Evolutionary conservation across 2,113 vertebrate genomes (phyloP), one percentile per base, ranked within the genome.

Genomic region (Axis porcinus): DNA sequence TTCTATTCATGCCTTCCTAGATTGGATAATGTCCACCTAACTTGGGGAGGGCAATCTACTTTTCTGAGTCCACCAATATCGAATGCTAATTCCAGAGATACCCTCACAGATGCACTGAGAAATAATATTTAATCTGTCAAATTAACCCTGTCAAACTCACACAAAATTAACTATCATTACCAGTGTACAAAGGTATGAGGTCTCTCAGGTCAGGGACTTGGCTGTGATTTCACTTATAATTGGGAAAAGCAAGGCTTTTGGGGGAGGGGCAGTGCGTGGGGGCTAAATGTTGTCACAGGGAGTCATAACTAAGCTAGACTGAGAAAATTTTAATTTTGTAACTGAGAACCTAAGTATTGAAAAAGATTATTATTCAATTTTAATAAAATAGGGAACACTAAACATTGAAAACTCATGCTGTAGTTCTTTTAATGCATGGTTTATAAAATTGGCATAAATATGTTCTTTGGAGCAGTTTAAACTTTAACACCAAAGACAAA

Each of bases 371-470:
- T 47, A 81, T 27, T 95, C 10, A 74, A 30, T 79, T 54, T 81
- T 91, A 93, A 57, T 94, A 87, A 50, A 30, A 89, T 8, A 50
- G 28, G 62, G n/a, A 91, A 12, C 45, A 86, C 33, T 14, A 79
- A 52, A 64, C 30, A 55, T 91, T 88, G 91, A 94, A 95, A 91
- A 86, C 13, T 27, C 57, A 50, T 67, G 12, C 33, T 17, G n/a
- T 11, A 60, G 11, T 96, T 82, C 58, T 85, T 94, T 67, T 79
- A 92, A 28, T 30, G 19, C 82, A 52, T 52, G 58, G 27, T 74
- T 30, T 94, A 52, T 67, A 94, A 94, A 88, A 78, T 92, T 88
- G 33, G 58, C 6, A 54, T 94, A 64, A 85, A 64, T 95, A 93
- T 55, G 95, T 81, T 86, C 70, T 83, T 86, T n/a, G 43, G 21